Base-by-base conservation (phyloP, 37 sponge, comb jelly and placozoan species). In the Aphrocallistes beatrix region DNA sequence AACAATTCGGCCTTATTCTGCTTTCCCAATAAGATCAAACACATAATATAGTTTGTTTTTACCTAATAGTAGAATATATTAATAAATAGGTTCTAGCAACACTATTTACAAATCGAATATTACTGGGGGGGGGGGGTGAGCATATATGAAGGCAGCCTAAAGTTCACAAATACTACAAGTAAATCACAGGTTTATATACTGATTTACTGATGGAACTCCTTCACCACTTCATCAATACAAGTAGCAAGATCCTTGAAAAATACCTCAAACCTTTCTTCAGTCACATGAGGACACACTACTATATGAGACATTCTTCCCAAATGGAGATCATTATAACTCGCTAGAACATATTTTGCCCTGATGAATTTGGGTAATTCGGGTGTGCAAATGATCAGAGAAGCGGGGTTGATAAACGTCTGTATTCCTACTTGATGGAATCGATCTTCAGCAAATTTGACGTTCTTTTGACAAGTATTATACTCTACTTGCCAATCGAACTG, bases 401-500 rank as follows among this genome's bases (percentile, higher is more conserved):
- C 75, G 25, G 75, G 75, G n/a, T 60, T 60, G 21, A 60, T 30
- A 60, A 60, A 60, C 34, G 75, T 60, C n/a, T 60, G 28, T 60
- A 60, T 60, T 21, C 34, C 75, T 60, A 60, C 10, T 60, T 19
- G n/a, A 19, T 60, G 17, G n/a, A 60, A 60, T 13, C 3, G 8
- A 32, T 60, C n/a, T 6, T 32, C 17, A 60, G 21, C 75, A 60
- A 32, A 13, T 60, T 60, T 60, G 28, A 60, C 75, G n/a, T 32
- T 60, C 75, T 60, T 60, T 28, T 60, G 75, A 60, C 75, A 60
- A 13, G 10, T 21, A 60, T 60, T 13, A 60, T 60, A 60, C 34
- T 60, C 75, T 13, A 25, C 75, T 60, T 60, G 75, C 75, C 75
- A 60, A 60, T 60, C 75, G 75, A 60, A 60, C 34, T 60, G 75